Conservation (phyloP, 2,113 vertebrate genomes). For the Cheirogaleus medius region DNA sequence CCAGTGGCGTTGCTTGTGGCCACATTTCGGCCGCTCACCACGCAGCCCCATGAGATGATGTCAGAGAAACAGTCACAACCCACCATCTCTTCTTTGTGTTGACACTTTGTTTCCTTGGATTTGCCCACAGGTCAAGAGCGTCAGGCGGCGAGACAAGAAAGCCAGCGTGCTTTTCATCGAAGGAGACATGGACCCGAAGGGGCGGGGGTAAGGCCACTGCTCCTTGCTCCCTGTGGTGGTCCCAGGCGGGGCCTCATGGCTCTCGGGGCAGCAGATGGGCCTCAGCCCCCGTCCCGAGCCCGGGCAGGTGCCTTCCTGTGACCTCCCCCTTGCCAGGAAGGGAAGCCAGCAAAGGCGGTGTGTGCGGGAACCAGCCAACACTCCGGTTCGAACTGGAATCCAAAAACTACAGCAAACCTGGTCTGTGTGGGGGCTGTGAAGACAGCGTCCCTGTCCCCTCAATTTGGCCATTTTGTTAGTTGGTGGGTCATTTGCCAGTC, state of each 20-base stretch:
- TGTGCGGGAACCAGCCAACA: neutral
- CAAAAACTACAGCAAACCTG: fast-evolving
- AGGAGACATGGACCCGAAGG: conserved; percentile 79
- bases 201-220: conserved; percentile 84
- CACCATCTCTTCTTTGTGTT: fast-evolving
- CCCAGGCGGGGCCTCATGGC: fast-evolving
- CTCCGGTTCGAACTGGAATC: neutral
- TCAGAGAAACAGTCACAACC: neutral
- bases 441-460: fast-evolving
- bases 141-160: conserved; percentile 87
- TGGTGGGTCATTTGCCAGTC: fast-evolving
- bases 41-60: neutral
- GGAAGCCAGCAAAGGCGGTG: neutral
- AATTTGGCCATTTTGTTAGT: neutral
- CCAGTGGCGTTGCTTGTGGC: too few species aligned
- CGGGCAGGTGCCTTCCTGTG: neutral
- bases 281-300: too few species aligned
- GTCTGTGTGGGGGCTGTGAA: fast-evolving
- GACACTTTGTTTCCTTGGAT: neutral
- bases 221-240: fast-evolving
- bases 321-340: neutral
- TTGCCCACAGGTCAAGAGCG: conserved; percentile 89
- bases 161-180: conserved; percentile 93
- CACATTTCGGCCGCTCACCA: neutral
- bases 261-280: fast-evolving